Conservation (phyloP, 2,113 vertebrate genomes). For the Thunnus thynnus region DNA sequence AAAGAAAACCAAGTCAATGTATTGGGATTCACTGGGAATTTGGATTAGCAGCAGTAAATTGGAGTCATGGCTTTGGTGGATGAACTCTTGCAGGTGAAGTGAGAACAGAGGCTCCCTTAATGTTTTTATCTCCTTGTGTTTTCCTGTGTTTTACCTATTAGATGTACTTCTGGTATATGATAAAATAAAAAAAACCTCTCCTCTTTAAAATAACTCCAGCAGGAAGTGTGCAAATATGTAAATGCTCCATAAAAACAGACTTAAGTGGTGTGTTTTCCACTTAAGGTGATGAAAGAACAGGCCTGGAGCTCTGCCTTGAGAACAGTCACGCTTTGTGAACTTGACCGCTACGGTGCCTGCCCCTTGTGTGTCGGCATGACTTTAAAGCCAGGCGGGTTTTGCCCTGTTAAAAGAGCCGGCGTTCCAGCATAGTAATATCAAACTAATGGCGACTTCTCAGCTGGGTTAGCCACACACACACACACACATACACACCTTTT, state of each 20-base stretch:
- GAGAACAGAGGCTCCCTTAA: neutral
- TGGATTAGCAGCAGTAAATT: constrained; percentile 46
- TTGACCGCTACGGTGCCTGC: constrained; percentile 62
- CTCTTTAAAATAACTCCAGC: constrained; percentile 29
- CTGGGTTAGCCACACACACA: constrained; percentile 67
- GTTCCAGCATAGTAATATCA: constrained; percentile 82
- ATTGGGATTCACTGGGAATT: constrained; percentile 47
- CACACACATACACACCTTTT: constrained; percentile 59
- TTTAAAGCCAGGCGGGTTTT: constrained; percentile 69
- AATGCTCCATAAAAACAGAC: constrained; percentile 55
- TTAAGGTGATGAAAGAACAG: constrained; percentile 66
- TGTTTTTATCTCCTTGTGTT: neutral
- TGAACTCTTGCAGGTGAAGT: constrained; percentile 35
- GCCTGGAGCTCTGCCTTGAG: constrained; percentile 61
- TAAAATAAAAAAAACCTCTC: constrained; percentile 4
- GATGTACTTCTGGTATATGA: neutral
- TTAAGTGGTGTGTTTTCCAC: constrained; percentile 57
- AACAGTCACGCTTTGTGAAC: constrained; percentile 73
- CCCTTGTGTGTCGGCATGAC: constrained; percentile 57
- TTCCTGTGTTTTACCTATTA: neutral
- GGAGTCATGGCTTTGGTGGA: constrained; percentile 16
- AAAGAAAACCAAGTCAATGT: constrained; percentile 27
- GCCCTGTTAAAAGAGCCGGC: constrained; percentile 46
- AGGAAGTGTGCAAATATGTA: constrained; percentile 68
- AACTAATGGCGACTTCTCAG: constrained; percentile 85